Percentiles rank a stretch among this genome's conserved stretches.
Evolutionary conservation across 1,140 invertebrate species (phyloP).

Genomic region (Mercenaria mercenaria): DNA sequence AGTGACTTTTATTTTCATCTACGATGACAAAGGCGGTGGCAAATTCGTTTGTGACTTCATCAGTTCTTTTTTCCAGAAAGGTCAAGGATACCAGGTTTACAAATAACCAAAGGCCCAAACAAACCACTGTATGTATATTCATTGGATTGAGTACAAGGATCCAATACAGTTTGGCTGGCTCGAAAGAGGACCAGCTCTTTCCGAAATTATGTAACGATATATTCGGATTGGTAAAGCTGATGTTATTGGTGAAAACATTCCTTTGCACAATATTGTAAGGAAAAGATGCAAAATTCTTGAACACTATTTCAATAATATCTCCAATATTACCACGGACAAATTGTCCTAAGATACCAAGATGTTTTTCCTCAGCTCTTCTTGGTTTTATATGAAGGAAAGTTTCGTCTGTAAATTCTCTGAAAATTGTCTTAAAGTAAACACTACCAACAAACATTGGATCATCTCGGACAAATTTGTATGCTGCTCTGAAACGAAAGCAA

Average conservation of each 20-base stretch:
- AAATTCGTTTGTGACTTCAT: too few species aligned
- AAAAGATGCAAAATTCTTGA: constrained; percentile 64
- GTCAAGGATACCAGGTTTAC: too few species aligned
- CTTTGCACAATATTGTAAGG: constrained; percentile 71
- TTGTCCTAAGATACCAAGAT: constrained; percentile 78
- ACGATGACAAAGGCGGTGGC: too few species aligned
- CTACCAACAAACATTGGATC: constrained; percentile 67
- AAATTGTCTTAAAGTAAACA: constrained; percentile 78
- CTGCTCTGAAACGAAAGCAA: constrained; percentile 19
- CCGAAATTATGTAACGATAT: constrained; percentile 77
- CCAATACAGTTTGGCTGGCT: constrained; percentile 78
- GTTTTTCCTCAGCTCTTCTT: constrained; percentile 63
- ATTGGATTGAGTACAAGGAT: constrained; percentile 79
- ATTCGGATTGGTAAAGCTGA: neutral
- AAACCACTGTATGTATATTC: constrained; percentile 77
- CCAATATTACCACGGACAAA: constrained; percentile 78
- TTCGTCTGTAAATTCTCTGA: constrained; percentile 74
- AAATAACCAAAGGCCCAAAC: constrained; percentile 77
- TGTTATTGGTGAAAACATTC: constrained; percentile 23
- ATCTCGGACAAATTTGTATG: constrained; percentile 46
- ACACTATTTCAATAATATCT: constrained; percentile 70
- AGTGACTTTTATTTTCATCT: too few species aligned
- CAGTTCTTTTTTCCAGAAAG: constrained; percentile 37
- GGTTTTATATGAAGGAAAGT: constrained; percentile 70
- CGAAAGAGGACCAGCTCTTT: constrained; percentile 72